phyloP scores from a whole-genome alignment of 2,113 vertebrate species.

The Xenopus laevis region DNA sequence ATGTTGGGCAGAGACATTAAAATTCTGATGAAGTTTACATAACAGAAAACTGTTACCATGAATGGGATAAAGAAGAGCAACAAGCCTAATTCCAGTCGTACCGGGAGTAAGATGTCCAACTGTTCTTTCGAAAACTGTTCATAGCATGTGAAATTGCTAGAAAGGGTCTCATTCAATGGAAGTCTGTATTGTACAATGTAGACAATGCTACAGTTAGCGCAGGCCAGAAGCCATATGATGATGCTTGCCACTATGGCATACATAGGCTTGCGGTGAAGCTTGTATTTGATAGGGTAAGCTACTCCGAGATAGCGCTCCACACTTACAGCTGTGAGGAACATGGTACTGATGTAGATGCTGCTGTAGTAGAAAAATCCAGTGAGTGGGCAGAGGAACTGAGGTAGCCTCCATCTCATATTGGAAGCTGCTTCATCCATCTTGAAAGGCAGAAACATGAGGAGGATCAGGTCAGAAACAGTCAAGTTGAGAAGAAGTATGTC shows the following conservation, averaged over 20 bases:
- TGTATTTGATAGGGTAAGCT: constrained; percentile 77
- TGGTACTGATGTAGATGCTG: constrained; percentile 84
- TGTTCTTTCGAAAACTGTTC: constrained; percentile 40
- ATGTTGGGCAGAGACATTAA: constrained; percentile 58
- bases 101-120: constrained; percentile 33
- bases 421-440: constrained; percentile 72
- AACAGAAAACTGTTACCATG: constrained; percentile 59
- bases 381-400: constrained; percentile 66
- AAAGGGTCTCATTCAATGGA: not conserved
- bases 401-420: constrained; percentile 66
- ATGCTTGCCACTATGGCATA: constrained; percentile 65
- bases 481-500: constrained; percentile 86
- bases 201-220: constrained; percentile 72
- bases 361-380: constrained; percentile 79
- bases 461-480: constrained; percentile 78
- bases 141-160: constrained; percentile 44
- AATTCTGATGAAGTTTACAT: constrained; percentile 56
- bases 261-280: constrained; percentile 58
- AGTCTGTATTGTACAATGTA: constrained; percentile 62
- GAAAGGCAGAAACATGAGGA: constrained; percentile 81
- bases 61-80: constrained; percentile 60
- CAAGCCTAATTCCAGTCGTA: constrained; percentile 58
- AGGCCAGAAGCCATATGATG: constrained; percentile 72
- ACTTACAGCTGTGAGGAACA: constrained; percentile 79
- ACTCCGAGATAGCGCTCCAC: constrained; percentile 83